A percentile compares a stretch with the other conserved stretches of the same genome.
These are phyloP conservation scores for Drosophila ananassae DNA, from an alignment of 1,140 invertebrate genomes.

Conservation along the genomic window DNA sequence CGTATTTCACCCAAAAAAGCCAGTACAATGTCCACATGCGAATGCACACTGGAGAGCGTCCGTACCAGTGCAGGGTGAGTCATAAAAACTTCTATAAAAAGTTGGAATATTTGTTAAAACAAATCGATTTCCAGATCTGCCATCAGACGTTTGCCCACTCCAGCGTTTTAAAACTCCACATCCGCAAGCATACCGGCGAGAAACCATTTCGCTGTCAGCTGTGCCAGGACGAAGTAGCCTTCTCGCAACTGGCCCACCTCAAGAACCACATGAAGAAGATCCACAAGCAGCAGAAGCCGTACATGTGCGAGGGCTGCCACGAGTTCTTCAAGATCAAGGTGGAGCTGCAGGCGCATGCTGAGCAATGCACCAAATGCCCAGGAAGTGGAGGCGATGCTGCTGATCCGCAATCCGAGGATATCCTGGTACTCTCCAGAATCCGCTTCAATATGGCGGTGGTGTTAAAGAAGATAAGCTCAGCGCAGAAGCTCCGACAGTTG, in stretches of 20 bases:
- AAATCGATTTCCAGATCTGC: conserved; percentile 86
- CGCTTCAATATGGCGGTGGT: conserved; percentile 90
- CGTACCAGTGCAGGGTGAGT: conserved; percentile 89
- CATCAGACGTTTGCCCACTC: conserved; percentile 93
- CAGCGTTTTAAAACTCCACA: conserved; percentile 92
- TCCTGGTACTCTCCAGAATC: conserved; percentile 87
- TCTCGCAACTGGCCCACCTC: conserved; percentile 91
- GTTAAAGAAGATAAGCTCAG: conserved; percentile 92
- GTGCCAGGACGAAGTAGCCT: conserved; percentile 89
- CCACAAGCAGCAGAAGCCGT: conserved; percentile 90
- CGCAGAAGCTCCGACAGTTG: conserved; percentile 89
- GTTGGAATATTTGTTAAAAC: not conserved
- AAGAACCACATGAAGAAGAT: conserved; percentile 93
- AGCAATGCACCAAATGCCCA: conserved; percentile 67
- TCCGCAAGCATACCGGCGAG: conserved; percentile 90
- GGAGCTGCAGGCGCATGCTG: conserved; percentile 85
- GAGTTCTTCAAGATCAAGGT: conserved; percentile 91
- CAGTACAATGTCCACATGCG: conserved; percentile 97
- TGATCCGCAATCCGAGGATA: conserved; percentile 51
- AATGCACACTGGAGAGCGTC: conserved; percentile 93
- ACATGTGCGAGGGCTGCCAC: conserved; percentile 88
- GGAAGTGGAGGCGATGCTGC: conserved; percentile 31
- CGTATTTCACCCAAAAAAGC: conserved; percentile 96
- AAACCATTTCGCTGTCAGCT: conserved; percentile 91
- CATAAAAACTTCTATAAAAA: too few relatives aligned